These are phyloP conservation scores for Chironomus riparius DNA, from an alignment of 2,888 invertebrate species.

Conservation along the genomic window DNA sequence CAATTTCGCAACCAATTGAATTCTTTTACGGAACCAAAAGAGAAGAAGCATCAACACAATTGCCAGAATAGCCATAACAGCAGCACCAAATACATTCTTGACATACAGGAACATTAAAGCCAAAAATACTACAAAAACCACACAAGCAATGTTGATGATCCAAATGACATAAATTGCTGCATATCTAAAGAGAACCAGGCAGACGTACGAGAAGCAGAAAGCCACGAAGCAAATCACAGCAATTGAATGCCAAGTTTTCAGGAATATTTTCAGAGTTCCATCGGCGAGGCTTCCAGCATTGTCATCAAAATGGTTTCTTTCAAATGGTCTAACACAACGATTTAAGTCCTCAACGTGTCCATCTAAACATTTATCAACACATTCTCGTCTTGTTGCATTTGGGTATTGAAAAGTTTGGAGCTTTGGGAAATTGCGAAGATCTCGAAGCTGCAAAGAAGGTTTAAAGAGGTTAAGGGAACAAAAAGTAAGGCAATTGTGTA, in stretches of 20 bases:
- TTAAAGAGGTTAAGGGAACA: background rate
- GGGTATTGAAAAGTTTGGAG: background rate
- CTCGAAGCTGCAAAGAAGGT: no score
- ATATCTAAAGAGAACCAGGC: conserved; percentile 47
- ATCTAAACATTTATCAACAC: conserved; percentile 36
- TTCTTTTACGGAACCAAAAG: conserved; percentile 52
- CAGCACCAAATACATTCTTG: conserved; percentile 32
- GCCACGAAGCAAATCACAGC: conserved; percentile 50
- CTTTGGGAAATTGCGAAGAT: background rate
- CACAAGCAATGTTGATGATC: conserved; percentile 47
- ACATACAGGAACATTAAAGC: no score
- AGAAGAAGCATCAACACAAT: conserved; percentile 31
- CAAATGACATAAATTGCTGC: conserved; percentile 53
- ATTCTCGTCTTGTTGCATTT: conserved; percentile 28
- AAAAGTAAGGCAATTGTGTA: conserved; percentile 30
- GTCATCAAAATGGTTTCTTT: no score
- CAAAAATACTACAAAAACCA: conserved; percentile 35
- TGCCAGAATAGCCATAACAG: conserved; percentile 41
- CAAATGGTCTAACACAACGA: no score
- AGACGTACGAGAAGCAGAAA: conserved; percentile 47
- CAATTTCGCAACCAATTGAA: conserved; percentile 51
- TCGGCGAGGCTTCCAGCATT: conserved; percentile 34
- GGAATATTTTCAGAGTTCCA: conserved; percentile 44
- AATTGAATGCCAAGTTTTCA: conserved; percentile 55
- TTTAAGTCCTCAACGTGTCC: conserved; percentile 36